Evolutionary conservation across 2,888 invertebrate genomes (phyloP), one percentile per base, ranked within the genome.

Genomic region (Drosophila cracens): DNA sequence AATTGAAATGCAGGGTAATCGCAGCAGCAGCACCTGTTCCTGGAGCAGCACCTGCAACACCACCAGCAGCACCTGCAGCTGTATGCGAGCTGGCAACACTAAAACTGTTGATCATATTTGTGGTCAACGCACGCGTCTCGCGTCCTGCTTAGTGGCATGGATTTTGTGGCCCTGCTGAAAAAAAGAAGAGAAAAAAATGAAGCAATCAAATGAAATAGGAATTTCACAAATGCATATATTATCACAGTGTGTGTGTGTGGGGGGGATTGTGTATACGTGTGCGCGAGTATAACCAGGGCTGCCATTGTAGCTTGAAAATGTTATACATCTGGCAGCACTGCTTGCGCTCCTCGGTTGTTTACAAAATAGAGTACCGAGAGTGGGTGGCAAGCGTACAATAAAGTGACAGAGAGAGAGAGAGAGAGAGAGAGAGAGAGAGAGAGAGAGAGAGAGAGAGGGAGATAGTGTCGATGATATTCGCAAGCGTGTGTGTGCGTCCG

Each of bases 181-280:
- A 21, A 66, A 58, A 43, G 65, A 52, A 69, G 13, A 46, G 16
- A 25, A 46, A 7, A 21, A 21, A 16, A 25, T 46, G 46, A 16
- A 53, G 56, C 27, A 68, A 68, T 43, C 56, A 68, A 68, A 60
- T 62, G 0, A 54, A 68, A 48, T 58, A 54, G 64, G 72, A 86
- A 82, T 86, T 84, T 83, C 82, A 84, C 83, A 86, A 84, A 83
- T 74, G 69, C 77, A 74, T 77, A 46, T 46, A 43, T 43, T 43
- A 65, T 76, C 49, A 56, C 46, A 64, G 57, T 51, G 38, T 60
- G 16, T 59, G 16, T 61, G 49, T 51, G 18, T 54, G 49, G 10
- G 25, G 27, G 51, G n/a, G 40, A 57, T 57, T 51, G 21, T 68
- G 68, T 68, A 51, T 68, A 68, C 68, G 70, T 74, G 65, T 70